phyloP scores from a whole-genome alignment of 35 echinoderm and acorn worm species.

The Hemicentrotus pulcherrimus region DNA sequence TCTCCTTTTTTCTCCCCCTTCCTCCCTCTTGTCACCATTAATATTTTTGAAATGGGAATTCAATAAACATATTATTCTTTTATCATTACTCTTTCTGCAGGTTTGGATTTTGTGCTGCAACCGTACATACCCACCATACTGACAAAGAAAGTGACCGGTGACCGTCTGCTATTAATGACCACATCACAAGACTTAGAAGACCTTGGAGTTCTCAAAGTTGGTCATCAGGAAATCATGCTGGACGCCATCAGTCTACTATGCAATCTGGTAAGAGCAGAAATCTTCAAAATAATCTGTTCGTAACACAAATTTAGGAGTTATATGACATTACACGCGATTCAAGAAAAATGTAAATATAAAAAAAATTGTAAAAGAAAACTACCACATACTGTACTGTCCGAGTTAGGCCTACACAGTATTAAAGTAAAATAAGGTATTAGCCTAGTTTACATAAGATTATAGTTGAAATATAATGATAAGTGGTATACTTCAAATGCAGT shows the following conservation, averaged over 20 bases:
- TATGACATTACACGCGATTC: too few species aligned
- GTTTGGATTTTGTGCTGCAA: constrained; percentile 76
- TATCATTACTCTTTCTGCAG: constrained; percentile 31
- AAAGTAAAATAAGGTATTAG: too few species aligned
- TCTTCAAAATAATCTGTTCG: too few species aligned
- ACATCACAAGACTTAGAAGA: constrained; percentile 68
- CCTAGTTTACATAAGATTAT: too few species aligned
- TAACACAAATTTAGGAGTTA: too few species aligned
- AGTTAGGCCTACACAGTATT: too few species aligned
- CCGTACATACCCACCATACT: constrained; percentile 70
- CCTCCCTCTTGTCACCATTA: too few species aligned
- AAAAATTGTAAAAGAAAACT: too few species aligned
- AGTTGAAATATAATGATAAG: too few species aligned
- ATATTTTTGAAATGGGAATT: background rate
- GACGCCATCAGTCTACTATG: constrained; percentile 73
- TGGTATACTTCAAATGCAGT: too few species aligned
- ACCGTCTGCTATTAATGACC: constrained; percentile 68
- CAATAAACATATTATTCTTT: background rate
- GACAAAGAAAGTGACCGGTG: constrained; percentile 59
- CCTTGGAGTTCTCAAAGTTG: constrained; percentile 72
- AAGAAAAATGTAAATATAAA: too few species aligned
- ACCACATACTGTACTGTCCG: too few species aligned
- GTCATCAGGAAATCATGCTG: constrained; percentile 85
- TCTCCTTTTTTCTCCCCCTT: background rate
- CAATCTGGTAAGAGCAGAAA: constrained; percentile 65